phyloP scores from a whole-genome alignment of 1,140 invertebrate genomes.

The Bombyx mandarina region DNA sequence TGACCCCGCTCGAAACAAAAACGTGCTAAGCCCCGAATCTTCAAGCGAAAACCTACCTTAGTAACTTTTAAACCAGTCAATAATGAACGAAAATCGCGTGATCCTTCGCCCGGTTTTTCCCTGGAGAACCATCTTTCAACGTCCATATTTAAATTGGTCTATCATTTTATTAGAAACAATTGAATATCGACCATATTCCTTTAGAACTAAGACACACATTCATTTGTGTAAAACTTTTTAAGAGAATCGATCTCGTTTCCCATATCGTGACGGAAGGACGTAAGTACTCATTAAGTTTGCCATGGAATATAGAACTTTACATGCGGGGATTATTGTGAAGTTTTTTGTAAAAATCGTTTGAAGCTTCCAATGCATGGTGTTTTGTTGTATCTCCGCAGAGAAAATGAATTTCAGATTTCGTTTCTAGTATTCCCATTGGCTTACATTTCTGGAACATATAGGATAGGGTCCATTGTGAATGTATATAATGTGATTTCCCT shows the following conservation, averaged over 20 bases:
- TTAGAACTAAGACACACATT: constrained; percentile 7
- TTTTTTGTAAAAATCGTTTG: constrained; percentile 21
- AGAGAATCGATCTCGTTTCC: constrained; percentile 64
- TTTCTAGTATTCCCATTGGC: constrained; percentile 41
- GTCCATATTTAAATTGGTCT: constrained; percentile 62
- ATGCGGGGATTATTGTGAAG: background rate
- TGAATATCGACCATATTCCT: constrained; percentile 16
- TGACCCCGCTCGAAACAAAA: constrained; percentile 20
- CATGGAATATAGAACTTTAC: constrained; percentile 9
- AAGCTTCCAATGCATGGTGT: constrained; percentile 27
- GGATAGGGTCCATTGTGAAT: constrained; percentile 15
- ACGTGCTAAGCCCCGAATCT: constrained; percentile 12
- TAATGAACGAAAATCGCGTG: constrained; percentile 17
- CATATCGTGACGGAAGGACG: constrained; percentile 17
- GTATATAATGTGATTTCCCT: background rate
- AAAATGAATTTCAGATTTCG: constrained; percentile 40
- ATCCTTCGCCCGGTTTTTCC: constrained; percentile 41
- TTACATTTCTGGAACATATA: constrained; percentile 29
- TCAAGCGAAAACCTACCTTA: constrained; percentile 24
- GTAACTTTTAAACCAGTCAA: background rate
- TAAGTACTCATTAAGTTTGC: constrained; percentile 16
- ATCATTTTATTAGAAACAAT: constrained; percentile 28
- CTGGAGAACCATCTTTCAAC: constrained; percentile 65
- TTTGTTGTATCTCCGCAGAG: constrained; percentile 44
- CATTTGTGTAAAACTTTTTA: constrained; percentile 20